Evolutionary conservation across 2,113 vertebrate species (phyloP).

Genomic region (Macrotis lagotis): DNA sequence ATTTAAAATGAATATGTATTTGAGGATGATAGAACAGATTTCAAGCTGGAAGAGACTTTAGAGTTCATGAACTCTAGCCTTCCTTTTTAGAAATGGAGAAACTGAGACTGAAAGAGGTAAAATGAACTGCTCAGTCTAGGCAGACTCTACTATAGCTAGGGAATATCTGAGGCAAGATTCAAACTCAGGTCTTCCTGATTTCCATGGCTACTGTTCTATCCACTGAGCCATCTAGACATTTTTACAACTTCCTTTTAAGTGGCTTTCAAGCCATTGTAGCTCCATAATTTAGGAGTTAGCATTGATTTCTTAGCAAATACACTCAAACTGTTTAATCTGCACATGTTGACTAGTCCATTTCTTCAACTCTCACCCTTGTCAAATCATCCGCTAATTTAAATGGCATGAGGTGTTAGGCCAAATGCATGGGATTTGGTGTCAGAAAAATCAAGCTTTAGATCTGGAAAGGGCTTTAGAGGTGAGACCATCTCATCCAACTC

Average conservation of each 20-base stretch:
- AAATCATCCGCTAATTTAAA: conserved; percentile 71
- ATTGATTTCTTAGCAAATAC: conserved; percentile 50
- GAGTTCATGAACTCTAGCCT: not conserved
- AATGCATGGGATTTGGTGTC: not conserved
- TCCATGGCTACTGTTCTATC: not conserved
- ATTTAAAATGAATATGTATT: conserved; percentile 29
- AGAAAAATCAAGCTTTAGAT: not conserved
- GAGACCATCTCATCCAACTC: not conserved
- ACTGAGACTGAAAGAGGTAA: not conserved
- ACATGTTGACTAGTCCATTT: conserved; percentile 53
- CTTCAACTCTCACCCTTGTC: conserved; percentile 72
- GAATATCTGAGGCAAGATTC: not conserved
- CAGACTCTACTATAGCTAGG: not conserved
- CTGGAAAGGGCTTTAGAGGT: not conserved
- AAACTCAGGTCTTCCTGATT: not conserved
- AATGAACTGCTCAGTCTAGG: not conserved
- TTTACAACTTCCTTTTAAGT: not conserved
- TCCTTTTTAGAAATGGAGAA: not conserved
- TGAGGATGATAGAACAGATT: not conserved
- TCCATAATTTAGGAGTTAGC: conserved; percentile 54
- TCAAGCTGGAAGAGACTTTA: not conserved
- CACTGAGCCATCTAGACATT: not conserved
- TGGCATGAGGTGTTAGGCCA: not conserved
- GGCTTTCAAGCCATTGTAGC: conserved; percentile 18
- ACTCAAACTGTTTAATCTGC: conserved; percentile 72